A percentile compares a stretch with the other conserved stretches of the same genome.
These are phyloP conservation scores for Dorcus parallelipipedus DNA, from an alignment of 2,888 invertebrate genomes.

Conservation along the genomic window DNA sequence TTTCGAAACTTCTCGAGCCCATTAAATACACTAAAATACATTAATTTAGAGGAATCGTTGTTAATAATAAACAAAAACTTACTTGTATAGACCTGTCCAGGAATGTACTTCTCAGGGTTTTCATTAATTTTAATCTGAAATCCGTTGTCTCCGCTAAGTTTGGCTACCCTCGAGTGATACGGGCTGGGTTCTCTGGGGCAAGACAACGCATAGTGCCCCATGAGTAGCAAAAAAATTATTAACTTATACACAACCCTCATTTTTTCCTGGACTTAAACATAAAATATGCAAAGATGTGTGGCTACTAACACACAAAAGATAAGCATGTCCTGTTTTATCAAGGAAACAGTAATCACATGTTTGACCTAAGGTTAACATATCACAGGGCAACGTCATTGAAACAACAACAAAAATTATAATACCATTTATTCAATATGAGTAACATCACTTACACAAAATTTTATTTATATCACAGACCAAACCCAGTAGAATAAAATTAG, in stretches of 20 bases:
- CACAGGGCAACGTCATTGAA: neutral
- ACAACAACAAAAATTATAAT: conserved; percentile 9
- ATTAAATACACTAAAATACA: conserved; percentile 59
- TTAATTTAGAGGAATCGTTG: too few relatives aligned
- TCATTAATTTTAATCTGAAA: conserved; percentile 79
- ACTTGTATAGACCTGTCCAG: conserved; percentile 80
- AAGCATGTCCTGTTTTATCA: neutral
- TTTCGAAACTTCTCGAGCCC: conserved; percentile 63
- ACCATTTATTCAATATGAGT: conserved; percentile 6
- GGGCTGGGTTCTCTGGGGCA: conserved; percentile 52
- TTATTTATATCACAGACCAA: conserved; percentile 15
- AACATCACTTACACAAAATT: conserved; percentile 3
- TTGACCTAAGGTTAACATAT: conserved; percentile 3
- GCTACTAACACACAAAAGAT: neutral
- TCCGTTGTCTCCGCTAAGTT: conserved; percentile 81
- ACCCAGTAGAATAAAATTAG: conserved; percentile 8
- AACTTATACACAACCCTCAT: conserved; percentile 3
- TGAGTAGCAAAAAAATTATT: conserved; percentile 11
- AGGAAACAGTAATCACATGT: neutral
- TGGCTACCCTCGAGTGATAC: conserved; percentile 49
- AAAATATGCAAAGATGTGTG: neutral
- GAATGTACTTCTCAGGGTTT: conserved; percentile 75
- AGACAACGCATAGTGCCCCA: conserved; percentile 17
- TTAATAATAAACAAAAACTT: conserved; percentile 36
- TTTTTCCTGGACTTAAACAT: neutral